Evolutionary conservation across 2,797 vertebrate species (phyloP).

Genomic region (Hephaestus fuliginosus): DNA sequence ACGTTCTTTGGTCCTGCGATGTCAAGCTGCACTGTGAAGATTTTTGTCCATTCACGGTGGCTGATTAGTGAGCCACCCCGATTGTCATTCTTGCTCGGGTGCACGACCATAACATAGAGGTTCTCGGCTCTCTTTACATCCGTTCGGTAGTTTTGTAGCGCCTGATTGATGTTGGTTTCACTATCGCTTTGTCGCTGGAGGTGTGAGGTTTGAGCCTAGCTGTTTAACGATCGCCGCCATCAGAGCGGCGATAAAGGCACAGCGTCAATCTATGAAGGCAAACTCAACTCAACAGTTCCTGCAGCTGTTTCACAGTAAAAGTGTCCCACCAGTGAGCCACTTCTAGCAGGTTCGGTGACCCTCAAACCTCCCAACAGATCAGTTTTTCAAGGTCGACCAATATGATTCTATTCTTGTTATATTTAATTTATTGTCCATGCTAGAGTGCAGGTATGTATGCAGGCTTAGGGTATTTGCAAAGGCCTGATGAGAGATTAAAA

Average conservation of each 20-base stretch:
- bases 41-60: slow-evolving; percentile 17
- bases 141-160: background rate
- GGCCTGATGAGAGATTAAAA: background rate
- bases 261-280: slow-evolving; percentile 16
- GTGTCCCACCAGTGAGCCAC: background rate
- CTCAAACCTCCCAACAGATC: background rate
- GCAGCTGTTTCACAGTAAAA: slow-evolving; percentile 27
- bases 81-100: background rate
- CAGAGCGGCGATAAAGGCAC: slow-evolving; percentile 19
- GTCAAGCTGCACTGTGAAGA: background rate
- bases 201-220: slow-evolving; percentile 7
- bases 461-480: background rate
- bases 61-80: background rate
- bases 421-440: background rate
- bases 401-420: background rate
- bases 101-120: background rate
- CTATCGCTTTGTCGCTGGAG: slow-evolving; percentile 26
- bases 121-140: background rate
- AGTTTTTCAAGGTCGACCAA: background rate
- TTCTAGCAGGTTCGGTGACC: background rate
- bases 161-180: slow-evolving; percentile 17
- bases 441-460: background rate
- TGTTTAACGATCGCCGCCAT: slow-evolving; percentile 19
- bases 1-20: slow-evolving; percentile 12
- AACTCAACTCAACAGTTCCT: slow-evolving; percentile 26